Percentiles rank a stretch among this genome's conserved stretches.
phyloP scores from a whole-genome alignment of 2,797 vertebrate genomes.

The Coranthus polyacanthus region DNA sequence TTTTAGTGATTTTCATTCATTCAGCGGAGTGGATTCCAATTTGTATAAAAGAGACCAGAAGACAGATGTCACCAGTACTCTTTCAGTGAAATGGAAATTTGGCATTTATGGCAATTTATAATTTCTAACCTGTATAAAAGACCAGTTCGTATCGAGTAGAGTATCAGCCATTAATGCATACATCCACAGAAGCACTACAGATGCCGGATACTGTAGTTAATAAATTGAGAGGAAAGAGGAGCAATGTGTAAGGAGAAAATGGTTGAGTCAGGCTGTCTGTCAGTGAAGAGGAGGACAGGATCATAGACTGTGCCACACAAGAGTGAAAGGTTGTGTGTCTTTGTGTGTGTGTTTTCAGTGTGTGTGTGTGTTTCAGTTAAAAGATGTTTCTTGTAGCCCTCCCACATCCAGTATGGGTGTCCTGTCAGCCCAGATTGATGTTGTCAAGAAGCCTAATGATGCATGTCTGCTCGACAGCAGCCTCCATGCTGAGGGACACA shows the following conservation, averaged over 20 bases:
- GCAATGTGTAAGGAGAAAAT: background rate
- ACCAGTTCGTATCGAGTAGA: conserved; percentile 14
- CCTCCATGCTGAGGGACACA: conserved; percentile 18
- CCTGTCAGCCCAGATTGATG: conserved; percentile 37
- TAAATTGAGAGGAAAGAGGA: conserved; percentile 4
- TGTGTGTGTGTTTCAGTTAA: background rate
- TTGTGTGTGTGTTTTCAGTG: background rate
- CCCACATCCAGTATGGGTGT: conserved; percentile 23
- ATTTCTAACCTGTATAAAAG: background rate
- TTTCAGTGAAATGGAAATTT: background rate
- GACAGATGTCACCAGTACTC: background rate
- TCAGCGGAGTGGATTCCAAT: background rate
- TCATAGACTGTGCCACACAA: conserved; percentile 28
- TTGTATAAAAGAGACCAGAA: conserved; percentile 1
- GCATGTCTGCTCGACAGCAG: conserved; percentile 15
- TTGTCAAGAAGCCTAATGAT: conserved; percentile 44
- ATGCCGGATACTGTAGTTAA: conserved; percentile 11
- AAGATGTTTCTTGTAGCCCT: conserved; percentile 4
- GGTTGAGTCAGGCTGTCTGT: conserved; percentile 26
- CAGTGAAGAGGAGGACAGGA: conserved; percentile 15
- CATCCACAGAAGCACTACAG: conserved; percentile 9
- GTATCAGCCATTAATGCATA: conserved; percentile 1
- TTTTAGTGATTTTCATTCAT: background rate
- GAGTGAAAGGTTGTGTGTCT: background rate
- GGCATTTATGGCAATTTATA: background rate